Percentiles rank a stretch among this genome's conserved stretches.
These are phyloP conservation scores for Chrysaora quinquecirrha DNA, from an alignment of 30 jellyfish, hydroid and myxozoan genomes.

Conservation along the genomic window DNA sequence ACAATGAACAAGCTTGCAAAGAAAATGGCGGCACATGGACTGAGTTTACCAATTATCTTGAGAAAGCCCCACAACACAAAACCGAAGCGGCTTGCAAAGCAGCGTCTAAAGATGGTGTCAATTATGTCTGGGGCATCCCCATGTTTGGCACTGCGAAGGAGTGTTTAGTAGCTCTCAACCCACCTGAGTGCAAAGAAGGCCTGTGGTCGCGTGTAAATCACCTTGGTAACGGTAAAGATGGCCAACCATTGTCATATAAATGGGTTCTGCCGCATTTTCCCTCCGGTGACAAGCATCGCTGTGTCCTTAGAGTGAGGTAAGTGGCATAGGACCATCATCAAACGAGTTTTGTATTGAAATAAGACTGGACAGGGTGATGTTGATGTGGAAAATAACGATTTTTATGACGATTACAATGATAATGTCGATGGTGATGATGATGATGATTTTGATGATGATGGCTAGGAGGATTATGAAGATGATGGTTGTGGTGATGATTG, in stretches of 20 bases:
- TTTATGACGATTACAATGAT: too few species aligned
- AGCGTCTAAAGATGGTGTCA: conserved; percentile 56
- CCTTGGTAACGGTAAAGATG: conserved; percentile 89
- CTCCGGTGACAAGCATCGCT: conserved; percentile 68
- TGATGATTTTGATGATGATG: too few species aligned
- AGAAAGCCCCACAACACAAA: conserved; percentile 53
- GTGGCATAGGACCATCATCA: too few species aligned
- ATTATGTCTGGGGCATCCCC: conserved; percentile 84
- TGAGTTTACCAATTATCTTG: conserved; percentile 83
- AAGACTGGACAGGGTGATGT: too few species aligned
- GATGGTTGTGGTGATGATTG: too few species aligned
- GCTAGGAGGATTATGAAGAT: too few species aligned
- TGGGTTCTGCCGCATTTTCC: conserved; percentile 96
- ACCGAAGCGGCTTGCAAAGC: conserved; percentile 72
- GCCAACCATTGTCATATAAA: conserved; percentile 62
- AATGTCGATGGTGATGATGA: too few species aligned
- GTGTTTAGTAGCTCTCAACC: conserved; percentile 82
- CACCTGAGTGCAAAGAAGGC: conserved; percentile 84
- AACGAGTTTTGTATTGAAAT: too few species aligned
- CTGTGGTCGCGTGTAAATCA: conserved; percentile 91
- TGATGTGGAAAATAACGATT: too few species aligned
- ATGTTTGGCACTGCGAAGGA: conserved; percentile 49
- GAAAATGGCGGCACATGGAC: conserved; percentile 84
- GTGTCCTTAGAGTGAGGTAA: conserved; percentile 86
- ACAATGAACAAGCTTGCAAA: conserved; percentile 80